phyloP scores from a whole-genome alignment of 2,113 vertebrate genomes.

The Climacteris rufus region DNA sequence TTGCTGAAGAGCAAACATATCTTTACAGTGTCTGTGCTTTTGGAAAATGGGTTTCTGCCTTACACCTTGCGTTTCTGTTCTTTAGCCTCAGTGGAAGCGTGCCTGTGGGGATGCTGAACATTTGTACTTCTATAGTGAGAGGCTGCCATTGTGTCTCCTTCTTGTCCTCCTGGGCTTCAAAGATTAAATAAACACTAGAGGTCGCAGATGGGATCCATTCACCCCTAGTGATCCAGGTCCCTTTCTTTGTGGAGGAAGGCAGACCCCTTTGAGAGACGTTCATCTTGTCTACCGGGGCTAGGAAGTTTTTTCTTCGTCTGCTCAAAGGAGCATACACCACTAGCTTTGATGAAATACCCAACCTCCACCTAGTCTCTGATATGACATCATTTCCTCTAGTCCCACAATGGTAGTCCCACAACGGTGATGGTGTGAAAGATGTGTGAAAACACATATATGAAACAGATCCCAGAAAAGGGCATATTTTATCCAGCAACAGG shows the following conservation, averaged over 20 bases:
- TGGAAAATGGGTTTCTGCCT: neutral
- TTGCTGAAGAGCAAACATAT: neutral
- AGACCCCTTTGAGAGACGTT: neutral
- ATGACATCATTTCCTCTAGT: too few species aligned
- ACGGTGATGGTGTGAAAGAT: neutral
- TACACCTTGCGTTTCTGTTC: neutral
- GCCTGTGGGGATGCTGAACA: neutral
- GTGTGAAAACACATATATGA: neutral
- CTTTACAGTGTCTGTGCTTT: neutral
- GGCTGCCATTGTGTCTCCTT: neutral
- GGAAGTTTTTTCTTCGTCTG: neutral
- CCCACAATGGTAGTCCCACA: accelerated
- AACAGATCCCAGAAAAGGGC: neutral
- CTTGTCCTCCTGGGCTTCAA: neutral
- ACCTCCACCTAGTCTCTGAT: neutral
- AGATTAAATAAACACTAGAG: neutral
- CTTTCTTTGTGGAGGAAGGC: neutral
- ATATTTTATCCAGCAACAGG: neutral
- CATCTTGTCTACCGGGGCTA: neutral
- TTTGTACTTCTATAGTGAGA: neutral
- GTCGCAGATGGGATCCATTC: neutral
- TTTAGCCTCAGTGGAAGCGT: neutral
- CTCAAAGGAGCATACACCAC: neutral
- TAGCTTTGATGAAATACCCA: neutral
- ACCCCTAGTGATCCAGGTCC: neutral